Base-by-base conservation (phyloP, 2,888 invertebrate genomes). In the Drosophila neutralis region DNA sequence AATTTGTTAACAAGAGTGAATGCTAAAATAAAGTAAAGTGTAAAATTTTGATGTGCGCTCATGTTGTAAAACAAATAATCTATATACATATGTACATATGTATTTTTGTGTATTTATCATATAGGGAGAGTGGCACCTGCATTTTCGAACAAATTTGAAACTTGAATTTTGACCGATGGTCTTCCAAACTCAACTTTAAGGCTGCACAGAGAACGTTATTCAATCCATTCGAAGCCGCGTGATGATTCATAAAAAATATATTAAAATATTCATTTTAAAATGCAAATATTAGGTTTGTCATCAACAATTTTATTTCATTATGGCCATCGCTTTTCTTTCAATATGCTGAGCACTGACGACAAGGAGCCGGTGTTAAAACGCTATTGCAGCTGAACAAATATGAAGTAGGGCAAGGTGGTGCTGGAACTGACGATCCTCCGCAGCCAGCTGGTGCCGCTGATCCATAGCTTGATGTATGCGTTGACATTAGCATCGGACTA, bases 361-460 rank as follows among this genome's bases (percentile, higher is more conserved):
- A 85, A 2, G 88, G 83, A 6, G 69, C 77, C 31, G 40, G 72
- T 13, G 62, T 69, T 1, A 85, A 62, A 6, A 85, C 83, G 45
- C 83, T 81, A 0, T 69, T 63, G 52, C 85, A 85, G 49, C 89
- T 83, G 27, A 85, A 79, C 0, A 85, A 15, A 62, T 86, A 88
- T 88, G 13, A 4, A 33, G 63, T 66, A 18, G 87, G 69, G 40
- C 85, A 85, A 15, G 83, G 27, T 15, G 87, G 81, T 3, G 88
- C 61, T 18, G 87, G 72, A 11, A 83, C 29, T 2, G 75, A 69
- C 2, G 79, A 60, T 27, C 68, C 74, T 5, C 83, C 69, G n/a
- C 67, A 72, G 11, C 73, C 60, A 7, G 65, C 51, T 8, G 70
- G 21, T 11, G 64, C 7, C 2, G 53, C 8, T 2, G 53, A 31